Evolutionary conservation across 2,888 invertebrate species (phyloP), one percentile per base, ranked within the genome.

Genomic region (Altica lythri): DNA sequence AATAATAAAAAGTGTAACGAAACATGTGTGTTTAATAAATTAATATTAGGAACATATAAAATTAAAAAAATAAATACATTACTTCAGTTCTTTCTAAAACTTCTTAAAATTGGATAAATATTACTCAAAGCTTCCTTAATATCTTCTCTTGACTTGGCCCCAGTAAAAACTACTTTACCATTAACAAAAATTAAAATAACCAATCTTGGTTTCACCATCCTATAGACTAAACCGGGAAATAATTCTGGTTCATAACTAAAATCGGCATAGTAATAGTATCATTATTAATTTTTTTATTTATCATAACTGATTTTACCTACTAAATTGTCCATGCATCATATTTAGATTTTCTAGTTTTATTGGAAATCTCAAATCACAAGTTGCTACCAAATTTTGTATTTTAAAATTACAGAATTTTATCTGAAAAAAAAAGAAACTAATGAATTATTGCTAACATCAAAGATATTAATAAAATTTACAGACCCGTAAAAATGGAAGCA

Each of bases 121-220:
- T 92, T 92, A 66, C 92, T 92, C 66, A 98, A 82, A 10, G 97
- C 94, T 72, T 96, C 95, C 74, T 90, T 88, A 34, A 98, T 90
- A 71, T 97, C 95, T 70, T 85, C 83, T 63, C 95, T 83, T 40
- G 89, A 88, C 79, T 97, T 98, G 19, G 94, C 97, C 62, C 97
- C 96, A 70, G 98, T 99, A 59, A 99, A 88, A 1, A 99, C 98
- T 63, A 99, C 88, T 83, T 99, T 99, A 49, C 99, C 99, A 75
- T 97, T 98, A 1, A 99, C 98, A 80, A 99, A 99, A 75, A 99
- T 97, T 8, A 99, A 80, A 59, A 99, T 78, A 2, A 98, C 98
- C 62, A 99, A 88, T 63, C 95, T 85, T 0, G 98, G 98, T 69
- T 93, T 90, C 30, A 98, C 92, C 94, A 99, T 93, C 68, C 98